Base-by-base conservation (phyloP, 2,113 vertebrate species). In the Axis porcinus region DNA sequence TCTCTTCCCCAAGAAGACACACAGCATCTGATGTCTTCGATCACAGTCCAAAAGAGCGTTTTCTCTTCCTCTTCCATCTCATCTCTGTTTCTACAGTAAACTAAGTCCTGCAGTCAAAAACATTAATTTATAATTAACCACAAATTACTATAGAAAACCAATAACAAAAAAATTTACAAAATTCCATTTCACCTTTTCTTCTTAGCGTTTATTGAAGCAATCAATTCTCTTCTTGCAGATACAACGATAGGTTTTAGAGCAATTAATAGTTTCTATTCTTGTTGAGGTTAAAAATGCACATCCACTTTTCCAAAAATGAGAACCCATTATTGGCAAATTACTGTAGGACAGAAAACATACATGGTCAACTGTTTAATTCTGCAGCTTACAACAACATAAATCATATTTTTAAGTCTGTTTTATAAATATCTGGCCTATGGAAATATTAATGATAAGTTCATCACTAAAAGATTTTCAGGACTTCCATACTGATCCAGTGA, bases 271-370 rank as follows among this genome's bases (percentile, higher is more conserved):
- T 1, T 4, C 1, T 92, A 81, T 6, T 95, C 79, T 97, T 33
- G 84, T 92, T 89, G 82, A 7, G 28, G 50, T 2, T 33, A 98
- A 94, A 97, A 96, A 94, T 16, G n/a, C 52, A 87, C 97, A 98
- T 12, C 3, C 0, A 76, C 55, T 40, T 14, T 0, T 36, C 4
- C 7, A 0, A 23, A 0, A 2, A 25, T 0, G 0, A 3, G 0
- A 0, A 27, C 0, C 21, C 12, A 0, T 28, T 43, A 55, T 2
- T 2, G 4, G 1, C 43, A 30, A 16, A 47, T 40, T 1, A 40
- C 96, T 98, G 74, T 47, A 67, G 12, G 81, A 92, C 0, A 95
- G 47, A 87, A 97, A 97, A 83, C 4, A 94, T 15, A 60, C 14
- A 55, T 0, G 7, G 23, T 4, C 40, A 87, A 40, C 23, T 57